These are phyloP conservation scores for Bradynema listronoti DNA, from an alignment of 1,140 invertebrate species.

Conservation along the genomic window DNA sequence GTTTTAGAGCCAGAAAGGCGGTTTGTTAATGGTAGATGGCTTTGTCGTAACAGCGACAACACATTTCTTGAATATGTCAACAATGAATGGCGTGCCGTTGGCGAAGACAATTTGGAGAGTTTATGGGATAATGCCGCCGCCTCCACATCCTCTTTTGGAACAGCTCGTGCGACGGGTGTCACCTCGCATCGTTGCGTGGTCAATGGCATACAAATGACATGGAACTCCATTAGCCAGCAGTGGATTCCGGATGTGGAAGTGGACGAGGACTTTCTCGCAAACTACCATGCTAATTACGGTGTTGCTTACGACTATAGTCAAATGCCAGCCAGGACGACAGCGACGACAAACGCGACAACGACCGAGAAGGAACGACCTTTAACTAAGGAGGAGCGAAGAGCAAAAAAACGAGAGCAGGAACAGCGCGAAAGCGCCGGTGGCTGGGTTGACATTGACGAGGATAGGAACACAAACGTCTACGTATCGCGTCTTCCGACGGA, in stretches of 20 bases:
- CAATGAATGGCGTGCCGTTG: conserved; percentile 36
- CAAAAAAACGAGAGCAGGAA: conserved; percentile 40
- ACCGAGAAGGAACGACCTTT: conserved; percentile 29
- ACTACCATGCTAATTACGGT: conserved; percentile 90
- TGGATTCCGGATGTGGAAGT: conserved; percentile 63
- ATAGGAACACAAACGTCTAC: conserved; percentile 94
- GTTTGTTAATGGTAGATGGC: conserved; percentile 34
- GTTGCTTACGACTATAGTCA: conserved; percentile 61
- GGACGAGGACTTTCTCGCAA: conserved; percentile 89
- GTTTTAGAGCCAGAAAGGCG: conserved; percentile 32
- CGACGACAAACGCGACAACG: neutral
- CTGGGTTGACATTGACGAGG: conserved; percentile 88
- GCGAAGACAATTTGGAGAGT: conserved; percentile 12
- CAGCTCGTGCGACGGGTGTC: neutral
- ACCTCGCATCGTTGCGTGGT: conserved; percentile 2
- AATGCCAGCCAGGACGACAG: conserved; percentile 52
- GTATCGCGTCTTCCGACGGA: conserved; percentile 82
- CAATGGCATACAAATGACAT: conserved; percentile 41
- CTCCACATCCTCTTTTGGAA: neutral
- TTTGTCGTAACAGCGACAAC: conserved; percentile 13
- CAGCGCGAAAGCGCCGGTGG: conserved; percentile 52
- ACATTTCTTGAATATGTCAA: conserved; percentile 36
- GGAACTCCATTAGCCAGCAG: conserved; percentile 39
- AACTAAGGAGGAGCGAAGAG: conserved; percentile 58
- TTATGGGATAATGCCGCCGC: conserved; percentile 22